These are phyloP conservation scores for Priocnemis perturbator DNA, from an alignment of 2,888 invertebrate species.

Conservation along the genomic window DNA sequence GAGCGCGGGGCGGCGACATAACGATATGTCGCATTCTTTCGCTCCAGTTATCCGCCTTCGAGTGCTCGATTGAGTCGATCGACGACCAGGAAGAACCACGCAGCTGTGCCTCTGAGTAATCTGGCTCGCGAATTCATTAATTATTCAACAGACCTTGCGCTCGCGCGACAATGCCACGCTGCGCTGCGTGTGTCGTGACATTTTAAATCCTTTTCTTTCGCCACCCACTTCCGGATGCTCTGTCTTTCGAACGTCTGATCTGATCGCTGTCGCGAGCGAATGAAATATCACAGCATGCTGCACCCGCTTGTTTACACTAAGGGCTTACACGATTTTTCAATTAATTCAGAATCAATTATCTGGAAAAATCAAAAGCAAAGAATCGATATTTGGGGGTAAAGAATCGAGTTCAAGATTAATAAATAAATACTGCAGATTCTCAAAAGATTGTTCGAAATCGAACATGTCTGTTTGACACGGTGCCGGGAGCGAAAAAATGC, in stretches of 20 bases:
- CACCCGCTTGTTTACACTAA: no score
- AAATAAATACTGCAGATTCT: no score
- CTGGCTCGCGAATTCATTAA: constrained; percentile 31
- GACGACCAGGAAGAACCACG: constrained; percentile 29
- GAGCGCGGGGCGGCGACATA: background rate
- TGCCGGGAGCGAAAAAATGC: no score
- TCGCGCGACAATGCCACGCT: constrained; percentile 19
- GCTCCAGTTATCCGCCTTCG: background rate
- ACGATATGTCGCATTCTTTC: background rate
- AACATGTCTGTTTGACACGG: no score
- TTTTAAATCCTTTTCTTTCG: constrained; percentile 11
- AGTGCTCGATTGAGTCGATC: constrained; percentile 4
- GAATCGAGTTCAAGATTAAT: no score
- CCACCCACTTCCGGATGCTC: constrained; percentile 24
- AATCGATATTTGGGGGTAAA: no score
- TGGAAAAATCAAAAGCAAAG: no score
- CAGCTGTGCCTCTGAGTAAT: background rate
- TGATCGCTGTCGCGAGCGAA: background rate
- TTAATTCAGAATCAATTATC: no score
- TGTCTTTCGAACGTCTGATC: constrained; percentile 4
- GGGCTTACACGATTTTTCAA: no score
- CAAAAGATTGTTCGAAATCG: no score
- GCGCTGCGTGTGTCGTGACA: constrained; percentile 13
- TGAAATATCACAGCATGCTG: background rate
- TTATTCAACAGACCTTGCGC: constrained; percentile 52